phyloP scores from a whole-genome alignment of 2,113 vertebrate species.

The Nanorana parkeri region DNA sequence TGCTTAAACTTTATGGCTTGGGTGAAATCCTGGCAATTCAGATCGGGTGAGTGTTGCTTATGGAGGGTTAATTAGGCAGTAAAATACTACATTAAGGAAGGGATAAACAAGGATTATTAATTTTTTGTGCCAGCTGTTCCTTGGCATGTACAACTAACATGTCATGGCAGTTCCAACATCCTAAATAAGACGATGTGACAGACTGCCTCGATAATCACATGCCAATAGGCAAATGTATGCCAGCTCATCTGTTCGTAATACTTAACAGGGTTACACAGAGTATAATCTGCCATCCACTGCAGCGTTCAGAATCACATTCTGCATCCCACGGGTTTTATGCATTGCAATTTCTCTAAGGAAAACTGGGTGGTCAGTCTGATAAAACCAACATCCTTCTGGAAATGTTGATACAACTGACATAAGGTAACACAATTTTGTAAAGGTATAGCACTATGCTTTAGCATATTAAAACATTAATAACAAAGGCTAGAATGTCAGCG shows the following conservation, averaged over 20 bases:
- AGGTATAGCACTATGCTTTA: too few species aligned
- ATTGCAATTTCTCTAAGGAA: conserved; percentile 28
- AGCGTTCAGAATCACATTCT: conserved; percentile 38
- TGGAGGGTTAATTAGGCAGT: conserved; percentile 52
- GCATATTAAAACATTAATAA: too few species aligned
- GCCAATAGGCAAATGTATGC: conserved; percentile 47
- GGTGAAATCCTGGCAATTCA: conserved; percentile 13
- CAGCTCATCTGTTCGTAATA: conserved; percentile 48
- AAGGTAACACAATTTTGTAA: too few species aligned
- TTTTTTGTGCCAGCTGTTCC: conserved; percentile 53
- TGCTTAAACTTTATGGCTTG: conserved; percentile 9
- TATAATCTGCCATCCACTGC: conserved; percentile 40
- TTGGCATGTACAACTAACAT: conserved; percentile 53
- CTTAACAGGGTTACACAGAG: conserved; percentile 20
- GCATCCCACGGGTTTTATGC: conserved; percentile 26
- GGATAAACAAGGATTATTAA: conserved; percentile 54
- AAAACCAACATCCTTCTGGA: conserved; percentile 4
- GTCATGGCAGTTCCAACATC: conserved; percentile 55
- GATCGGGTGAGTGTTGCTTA: conserved; percentile 8
- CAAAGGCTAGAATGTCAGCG: too few species aligned
- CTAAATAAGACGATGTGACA: conserved; percentile 56
- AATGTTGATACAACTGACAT: conserved; percentile 11
- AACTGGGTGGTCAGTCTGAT: conserved; percentile 13
- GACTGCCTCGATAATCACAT: conserved; percentile 52
- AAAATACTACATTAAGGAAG: conserved; percentile 44